Conservation (phyloP, 2,888 invertebrate genomes). For the Cryptocheilus praepositus region DNA sequence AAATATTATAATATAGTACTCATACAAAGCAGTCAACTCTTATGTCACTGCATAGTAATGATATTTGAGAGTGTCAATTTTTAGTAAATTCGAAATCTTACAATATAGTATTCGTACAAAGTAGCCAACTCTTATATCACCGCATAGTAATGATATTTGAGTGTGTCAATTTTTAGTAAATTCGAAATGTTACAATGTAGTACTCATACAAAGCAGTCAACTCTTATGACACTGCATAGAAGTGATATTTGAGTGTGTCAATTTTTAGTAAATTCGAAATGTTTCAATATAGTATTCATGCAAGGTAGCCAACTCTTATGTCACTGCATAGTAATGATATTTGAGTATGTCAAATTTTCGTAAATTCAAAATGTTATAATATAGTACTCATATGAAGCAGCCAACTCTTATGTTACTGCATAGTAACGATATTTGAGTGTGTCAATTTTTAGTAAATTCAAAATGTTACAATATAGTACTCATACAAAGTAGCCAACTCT, state of each 20-base stretch:
- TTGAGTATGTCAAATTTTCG: constrained; percentile 2
- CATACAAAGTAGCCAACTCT: constrained; percentile 94
- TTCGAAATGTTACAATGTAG: neutral
- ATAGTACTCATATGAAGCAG: constrained; percentile 87
- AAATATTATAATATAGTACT: constrained; percentile 68
- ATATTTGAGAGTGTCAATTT: constrained; percentile 3
- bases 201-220: constrained; percentile 93
- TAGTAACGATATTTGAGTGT: constrained; percentile 7
- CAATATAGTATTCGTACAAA: constrained; percentile 82
- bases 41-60: no score
- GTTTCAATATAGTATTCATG: constrained; percentile 79
- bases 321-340: no score
- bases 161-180: constrained; percentile 2
- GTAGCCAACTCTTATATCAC: no score
- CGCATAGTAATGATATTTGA: no score
- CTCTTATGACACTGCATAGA: no score
- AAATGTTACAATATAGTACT: constrained; percentile 68
- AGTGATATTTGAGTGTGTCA: constrained; percentile 5
- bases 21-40: constrained; percentile 94
- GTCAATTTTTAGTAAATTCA: neutral
- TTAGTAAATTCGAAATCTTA: neutral
- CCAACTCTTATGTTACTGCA: no score
- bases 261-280: neutral
- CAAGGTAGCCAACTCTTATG: constrained; percentile 93
- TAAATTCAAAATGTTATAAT: neutral